Evolutionary conservation across 2,113 vertebrate genomes (phyloP).

Genomic region (Prinia subflava): DNA sequence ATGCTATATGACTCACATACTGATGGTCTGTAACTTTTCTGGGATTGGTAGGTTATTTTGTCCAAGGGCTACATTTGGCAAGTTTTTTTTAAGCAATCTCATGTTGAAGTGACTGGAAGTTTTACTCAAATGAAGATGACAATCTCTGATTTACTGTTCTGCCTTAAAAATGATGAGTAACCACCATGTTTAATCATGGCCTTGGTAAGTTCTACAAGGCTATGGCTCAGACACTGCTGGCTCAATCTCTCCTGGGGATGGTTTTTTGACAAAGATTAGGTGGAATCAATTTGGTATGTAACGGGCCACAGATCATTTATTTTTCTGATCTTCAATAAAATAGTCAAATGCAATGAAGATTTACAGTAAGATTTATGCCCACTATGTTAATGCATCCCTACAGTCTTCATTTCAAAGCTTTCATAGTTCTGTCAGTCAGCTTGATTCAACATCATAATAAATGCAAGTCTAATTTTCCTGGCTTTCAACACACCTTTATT

Average conservation of each 20-base stretch:
- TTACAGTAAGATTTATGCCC: not conserved
- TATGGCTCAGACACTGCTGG: not conserved
- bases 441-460: not conserved
- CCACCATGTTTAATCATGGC: fast-evolving
- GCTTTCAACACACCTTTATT: not conserved
- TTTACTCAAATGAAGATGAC: not conserved
- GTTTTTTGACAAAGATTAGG: not conserved
- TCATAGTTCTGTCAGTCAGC: not conserved
- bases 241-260: not conserved
- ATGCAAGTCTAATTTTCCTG: not conserved
- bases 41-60: not conserved
- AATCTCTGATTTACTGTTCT: not conserved
- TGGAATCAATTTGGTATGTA: not conserved
- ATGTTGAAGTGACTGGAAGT: not conserved
- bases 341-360: not conserved
- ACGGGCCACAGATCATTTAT: not conserved
- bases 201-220: not conserved
- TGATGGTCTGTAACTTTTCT: not conserved
- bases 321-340: not conserved
- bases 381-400: not conserved
- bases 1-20: not conserved
- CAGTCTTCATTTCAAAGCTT: not conserved
- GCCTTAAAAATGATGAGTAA: not conserved
- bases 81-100: not conserved
- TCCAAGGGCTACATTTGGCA: not conserved